Conservation (phyloP, 1,140 invertebrate species). For the Acromyrmex charruanus region DNA sequence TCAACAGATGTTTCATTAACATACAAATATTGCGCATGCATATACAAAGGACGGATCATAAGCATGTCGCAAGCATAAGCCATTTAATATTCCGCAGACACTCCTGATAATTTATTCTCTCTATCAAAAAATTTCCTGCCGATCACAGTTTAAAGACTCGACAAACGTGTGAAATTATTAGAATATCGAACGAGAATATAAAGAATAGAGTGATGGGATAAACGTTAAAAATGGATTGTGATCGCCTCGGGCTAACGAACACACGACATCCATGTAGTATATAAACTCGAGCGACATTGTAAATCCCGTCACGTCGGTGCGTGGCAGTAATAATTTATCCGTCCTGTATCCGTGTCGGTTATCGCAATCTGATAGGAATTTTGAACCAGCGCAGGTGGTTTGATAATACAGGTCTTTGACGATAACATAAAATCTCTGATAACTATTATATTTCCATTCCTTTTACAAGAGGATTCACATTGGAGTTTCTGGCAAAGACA, state of each 20-base stretch:
- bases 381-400: slow-evolving; percentile 13
- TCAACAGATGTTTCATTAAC: slow-evolving; percentile 34
- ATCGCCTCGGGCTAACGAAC: slow-evolving; percentile 29
- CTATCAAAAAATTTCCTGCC: not conserved
- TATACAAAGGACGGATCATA: not conserved
- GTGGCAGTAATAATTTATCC: slow-evolving; percentile 70
- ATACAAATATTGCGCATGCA: not conserved
- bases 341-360: slow-evolving; percentile 67
- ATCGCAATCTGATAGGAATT: slow-evolving; percentile 71
- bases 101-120: not conserved
- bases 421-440: slow-evolving; percentile 21
- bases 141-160: not conserved
- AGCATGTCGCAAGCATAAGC: not conserved
- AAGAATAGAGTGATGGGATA: not conserved
- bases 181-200: slow-evolving; percentile 6
- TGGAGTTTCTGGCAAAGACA: not conserved
- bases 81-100: slow-evolving; percentile 14
- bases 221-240: slow-evolving; percentile 37
- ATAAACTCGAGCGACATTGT: slow-evolving; percentile 51
- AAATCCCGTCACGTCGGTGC: slow-evolving; percentile 71
- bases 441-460: slow-evolving; percentile 13
- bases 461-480: not conserved
- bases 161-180: slow-evolving; percentile 32
- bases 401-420: slow-evolving; percentile 23
- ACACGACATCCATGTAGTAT: slow-evolving; percentile 38